A percentile compares a stretch with the other conserved stretches of the same genome.
Evolutionary conservation across 2,888 invertebrate genomes (phyloP).

Genomic region (Antheraea assamensis): DNA sequence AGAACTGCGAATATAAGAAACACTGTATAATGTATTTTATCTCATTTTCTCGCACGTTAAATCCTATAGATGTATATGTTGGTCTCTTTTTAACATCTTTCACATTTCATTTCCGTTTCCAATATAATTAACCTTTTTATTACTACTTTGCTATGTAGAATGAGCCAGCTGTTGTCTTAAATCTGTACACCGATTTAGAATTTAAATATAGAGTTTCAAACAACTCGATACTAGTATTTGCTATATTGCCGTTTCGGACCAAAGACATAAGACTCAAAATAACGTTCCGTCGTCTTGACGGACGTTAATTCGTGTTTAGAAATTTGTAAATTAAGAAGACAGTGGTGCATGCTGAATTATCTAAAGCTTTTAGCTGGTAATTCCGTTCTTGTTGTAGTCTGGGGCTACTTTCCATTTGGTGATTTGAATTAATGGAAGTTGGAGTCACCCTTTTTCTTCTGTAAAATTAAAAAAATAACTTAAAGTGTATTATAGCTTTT

Average conservation of each 20-base stretch:
- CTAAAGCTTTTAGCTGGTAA: slow-evolving; percentile 5
- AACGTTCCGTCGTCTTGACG: background rate
- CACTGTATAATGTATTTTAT: no score
- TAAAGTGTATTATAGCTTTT: no score
- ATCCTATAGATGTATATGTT: no score
- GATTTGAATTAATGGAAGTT: background rate
- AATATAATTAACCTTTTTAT: background rate
- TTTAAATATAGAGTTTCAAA: slow-evolving; percentile 2
- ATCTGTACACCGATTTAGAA: background rate
- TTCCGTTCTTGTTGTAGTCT: background rate
- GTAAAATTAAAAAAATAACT: background rate
- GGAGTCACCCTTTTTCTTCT: background rate
- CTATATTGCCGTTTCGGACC: background rate
- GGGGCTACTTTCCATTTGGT: background rate
- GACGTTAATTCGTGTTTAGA: background rate
- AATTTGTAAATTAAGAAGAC: background rate
- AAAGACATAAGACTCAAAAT: background rate
- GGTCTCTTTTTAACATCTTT: no score
- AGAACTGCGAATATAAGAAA: no score
- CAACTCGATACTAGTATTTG: background rate
- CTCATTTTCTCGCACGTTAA: no score
- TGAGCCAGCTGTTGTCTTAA: background rate
- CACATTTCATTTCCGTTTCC: no score
- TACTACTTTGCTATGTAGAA: background rate
- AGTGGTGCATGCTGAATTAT: background rate